These are phyloP conservation scores for Chrysotoxum bicinctum DNA, from an alignment of 2,888 invertebrate genomes.

Conservation along the genomic window DNA sequence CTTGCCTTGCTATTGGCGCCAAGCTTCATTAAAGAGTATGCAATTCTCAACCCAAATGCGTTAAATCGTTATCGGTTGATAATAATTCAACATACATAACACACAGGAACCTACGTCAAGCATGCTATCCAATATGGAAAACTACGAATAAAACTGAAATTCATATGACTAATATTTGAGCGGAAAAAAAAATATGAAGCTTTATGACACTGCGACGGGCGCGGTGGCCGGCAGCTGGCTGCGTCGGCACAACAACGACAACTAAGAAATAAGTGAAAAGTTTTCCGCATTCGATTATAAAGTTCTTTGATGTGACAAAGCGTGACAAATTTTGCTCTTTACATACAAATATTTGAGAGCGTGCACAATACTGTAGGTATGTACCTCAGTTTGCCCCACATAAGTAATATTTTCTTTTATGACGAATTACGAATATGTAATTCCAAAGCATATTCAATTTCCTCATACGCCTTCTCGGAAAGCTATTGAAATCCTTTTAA, in stretches of 20 bases:
- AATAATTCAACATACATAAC: neutral
- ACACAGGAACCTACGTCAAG: neutral
- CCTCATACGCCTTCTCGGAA: neutral
- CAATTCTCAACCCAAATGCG: neutral
- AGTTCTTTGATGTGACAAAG: slow-evolving; percentile 9
- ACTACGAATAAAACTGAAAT: neutral
- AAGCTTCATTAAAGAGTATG: neutral
- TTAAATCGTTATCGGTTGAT: slow-evolving; percentile 1
- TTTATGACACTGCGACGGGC: no score
- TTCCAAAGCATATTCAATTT: slow-evolving; percentile 6
- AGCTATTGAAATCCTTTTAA: slow-evolving; percentile 31
- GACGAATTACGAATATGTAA: slow-evolving; percentile 15
- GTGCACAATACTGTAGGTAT: neutral
- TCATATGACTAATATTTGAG: slow-evolving; percentile 13
- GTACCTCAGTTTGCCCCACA: neutral
- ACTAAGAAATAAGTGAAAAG: neutral
- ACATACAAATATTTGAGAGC: neutral
- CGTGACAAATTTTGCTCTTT: slow-evolving; percentile 2
- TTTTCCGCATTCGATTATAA: slow-evolving; percentile 23
- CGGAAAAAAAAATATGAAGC: neutral
- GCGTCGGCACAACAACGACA: neutral
- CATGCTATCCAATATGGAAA: slow-evolving; percentile 4
- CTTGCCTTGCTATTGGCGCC: neutral
- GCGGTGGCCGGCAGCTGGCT: neutral
- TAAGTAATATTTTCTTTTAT: slow-evolving; percentile 10